Evolutionary conservation across 2,888 invertebrate species (phyloP), one percentile per base, ranked within the genome.

Genomic region (Phaedon cochleariae): DNA sequence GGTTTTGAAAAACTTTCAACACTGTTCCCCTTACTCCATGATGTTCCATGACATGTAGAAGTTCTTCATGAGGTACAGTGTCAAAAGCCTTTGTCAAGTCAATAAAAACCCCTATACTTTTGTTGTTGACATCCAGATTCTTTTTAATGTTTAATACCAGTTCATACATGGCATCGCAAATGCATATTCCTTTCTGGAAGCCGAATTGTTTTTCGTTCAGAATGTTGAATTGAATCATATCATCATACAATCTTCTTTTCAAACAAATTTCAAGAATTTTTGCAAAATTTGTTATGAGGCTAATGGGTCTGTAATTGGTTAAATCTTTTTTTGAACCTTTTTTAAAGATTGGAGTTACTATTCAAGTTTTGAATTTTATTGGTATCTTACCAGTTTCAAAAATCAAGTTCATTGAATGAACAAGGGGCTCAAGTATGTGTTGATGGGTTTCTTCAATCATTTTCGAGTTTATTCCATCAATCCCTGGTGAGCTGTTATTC

Each of bases 11-110:
- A 12, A 63, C 34, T 15, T 58, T 34, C 34, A 63, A 22, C 15
- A 31, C 45, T 9, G 22, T 22, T 7, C 63, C 63, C 22, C 63
- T 15, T 12, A 63, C 29, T 17, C 58, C 58, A 51, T 37, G 41
- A 5, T 26, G 26, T 26, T 26, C 26, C 26, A n/a, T 48, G 18
- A 18, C 37, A 37, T 49, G 17, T 5, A 57, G 4, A 10, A 58
- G 51, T 26, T 22, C n/a, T 10, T 21, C 37, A 15, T 63, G 57
- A 22, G 29, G 17, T 4, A 63, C 58, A 20, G 37, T 51, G 46
- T 63, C 55, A 26, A 64, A 64, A 41, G 64, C 64, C 48, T 64
- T 64, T 21, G 59, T 49, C 6, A 63, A 41, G 41, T 59, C 63
- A 7, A 63, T 22, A 7, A 58, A 52, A 37, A 59, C 58, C 12